Conservation (phyloP, 2,888 invertebrate genomes). For the Glyphotaelius pellucidus region DNA sequence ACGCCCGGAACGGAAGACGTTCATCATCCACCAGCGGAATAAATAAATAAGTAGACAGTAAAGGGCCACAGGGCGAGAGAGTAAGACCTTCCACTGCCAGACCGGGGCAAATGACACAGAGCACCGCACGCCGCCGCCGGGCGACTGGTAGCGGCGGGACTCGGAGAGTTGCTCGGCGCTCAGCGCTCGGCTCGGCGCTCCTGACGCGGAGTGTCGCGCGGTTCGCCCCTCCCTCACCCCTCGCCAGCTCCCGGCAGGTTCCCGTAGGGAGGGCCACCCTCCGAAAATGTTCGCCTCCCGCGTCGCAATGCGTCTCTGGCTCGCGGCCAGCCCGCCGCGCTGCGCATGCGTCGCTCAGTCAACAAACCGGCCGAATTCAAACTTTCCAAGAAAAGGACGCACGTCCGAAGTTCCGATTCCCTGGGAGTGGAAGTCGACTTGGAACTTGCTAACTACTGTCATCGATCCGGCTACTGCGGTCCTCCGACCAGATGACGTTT, state of each 20-base stretch:
- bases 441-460: neutral
- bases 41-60: neutral
- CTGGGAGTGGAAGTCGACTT: constrained; percentile 27
- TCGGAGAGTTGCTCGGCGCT: neutral
- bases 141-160: neutral
- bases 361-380: constrained; percentile 37
- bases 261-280: neutral
- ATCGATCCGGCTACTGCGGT: constrained; percentile 9
- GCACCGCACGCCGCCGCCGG: neutral
- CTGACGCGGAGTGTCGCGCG: neutral
- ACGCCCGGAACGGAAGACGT: neutral
- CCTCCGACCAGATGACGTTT: neutral
- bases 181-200: neutral
- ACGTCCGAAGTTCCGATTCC: constrained; percentile 8
- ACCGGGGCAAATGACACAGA: too few relatives aligned
- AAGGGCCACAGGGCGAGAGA: neutral
- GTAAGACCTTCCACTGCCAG: neutral
- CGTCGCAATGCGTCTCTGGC: constrained; percentile 67
- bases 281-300: constrained; percentile 43
- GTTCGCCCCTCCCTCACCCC: neutral
- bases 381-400: constrained; percentile 16
- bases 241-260: neutral
- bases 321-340: constrained; percentile 57
- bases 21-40: neutral
- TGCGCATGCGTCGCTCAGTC: constrained; percentile 31